Conservation (phyloP, 2,113 vertebrate genomes). For the Urocolius indicus region DNA sequence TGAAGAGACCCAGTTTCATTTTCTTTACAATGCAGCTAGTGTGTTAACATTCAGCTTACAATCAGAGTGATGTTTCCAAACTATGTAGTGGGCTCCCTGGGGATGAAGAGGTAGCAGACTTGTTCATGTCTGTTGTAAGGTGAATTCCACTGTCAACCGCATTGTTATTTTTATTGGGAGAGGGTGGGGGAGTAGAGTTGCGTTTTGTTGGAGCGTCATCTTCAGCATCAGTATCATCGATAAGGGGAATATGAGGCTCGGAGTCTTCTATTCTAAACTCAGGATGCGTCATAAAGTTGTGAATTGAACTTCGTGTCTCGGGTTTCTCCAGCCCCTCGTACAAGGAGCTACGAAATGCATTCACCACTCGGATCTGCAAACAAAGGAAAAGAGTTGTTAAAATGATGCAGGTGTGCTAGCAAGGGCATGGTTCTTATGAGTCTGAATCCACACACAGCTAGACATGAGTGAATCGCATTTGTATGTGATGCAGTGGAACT, state of each 20-base stretch:
- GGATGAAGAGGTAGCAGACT: conserved; percentile 91
- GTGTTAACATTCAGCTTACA: conserved; percentile 85
- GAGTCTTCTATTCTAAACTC: conserved; percentile 99
- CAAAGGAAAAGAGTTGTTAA: conserved; percentile 50
- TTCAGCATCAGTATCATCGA: conserved; percentile 98
- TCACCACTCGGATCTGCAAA: conserved; percentile 99
- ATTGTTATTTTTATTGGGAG: conserved; percentile 99
- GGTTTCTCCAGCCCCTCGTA: conserved; percentile 98
- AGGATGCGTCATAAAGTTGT: conserved; percentile 99
- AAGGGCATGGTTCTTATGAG: conserved; percentile 78
- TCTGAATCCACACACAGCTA: conserved; percentile 85
- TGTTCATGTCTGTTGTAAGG: conserved; percentile 92
- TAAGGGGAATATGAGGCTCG: conserved; percentile 98
- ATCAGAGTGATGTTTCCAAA: conserved; percentile 99
- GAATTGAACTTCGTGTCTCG: conserved; percentile 96
- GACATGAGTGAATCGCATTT: conserved; percentile 83
- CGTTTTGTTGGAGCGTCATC: conserved; percentile 98
- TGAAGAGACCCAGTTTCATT: conserved; percentile 86
- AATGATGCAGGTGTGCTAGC: not conserved
- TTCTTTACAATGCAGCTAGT: conserved; percentile 86
- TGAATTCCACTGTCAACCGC: conserved; percentile 96
- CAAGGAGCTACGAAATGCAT: conserved; percentile 99
- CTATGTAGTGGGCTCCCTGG: conserved; percentile 98
- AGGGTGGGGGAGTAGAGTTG: conserved; percentile 89
- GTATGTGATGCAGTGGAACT: conserved; percentile 85